Evolutionary conservation across 2,113 vertebrate genomes (phyloP).

Genomic region (Ctenodactylus gundi): DNA sequence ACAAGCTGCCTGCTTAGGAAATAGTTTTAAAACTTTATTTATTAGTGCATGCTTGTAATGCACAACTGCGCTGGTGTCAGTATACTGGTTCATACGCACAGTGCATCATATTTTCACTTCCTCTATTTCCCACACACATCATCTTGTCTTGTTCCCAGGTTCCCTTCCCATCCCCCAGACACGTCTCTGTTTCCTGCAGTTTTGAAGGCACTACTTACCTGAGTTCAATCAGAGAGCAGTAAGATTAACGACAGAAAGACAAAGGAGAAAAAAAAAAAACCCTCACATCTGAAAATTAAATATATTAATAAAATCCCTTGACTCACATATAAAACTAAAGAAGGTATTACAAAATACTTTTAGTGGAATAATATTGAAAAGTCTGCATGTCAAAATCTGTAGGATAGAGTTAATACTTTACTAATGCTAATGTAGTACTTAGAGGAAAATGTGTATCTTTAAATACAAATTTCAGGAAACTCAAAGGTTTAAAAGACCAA

Average conservation of each 20-base stretch:
- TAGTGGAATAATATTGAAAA: background rate
- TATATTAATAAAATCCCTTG: background rate
- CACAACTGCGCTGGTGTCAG: no score
- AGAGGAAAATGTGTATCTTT: background rate
- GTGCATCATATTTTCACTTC: no score
- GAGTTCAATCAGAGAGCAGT: background rate
- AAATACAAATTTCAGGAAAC: background rate
- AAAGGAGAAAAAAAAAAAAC: background rate
- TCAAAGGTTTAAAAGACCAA: background rate
- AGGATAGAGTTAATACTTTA: no score
- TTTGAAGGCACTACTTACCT: background rate
- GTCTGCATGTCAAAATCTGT: background rate
- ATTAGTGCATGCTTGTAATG: no score
- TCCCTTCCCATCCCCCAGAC: no score
- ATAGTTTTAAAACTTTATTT: no score
- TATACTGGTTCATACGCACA: no score
- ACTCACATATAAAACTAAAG: constrained; percentile 27
- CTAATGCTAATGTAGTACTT: background rate
- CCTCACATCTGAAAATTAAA: background rate
- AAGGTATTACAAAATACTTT: background rate
- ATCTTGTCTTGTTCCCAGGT: no score
- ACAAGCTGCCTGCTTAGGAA: background rate
- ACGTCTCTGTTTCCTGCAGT: no score
- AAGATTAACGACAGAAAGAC: background rate
- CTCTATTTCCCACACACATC: no score